phyloP scores from a whole-genome alignment of 2,888 invertebrate species.

The Agrochola circellaris region DNA sequence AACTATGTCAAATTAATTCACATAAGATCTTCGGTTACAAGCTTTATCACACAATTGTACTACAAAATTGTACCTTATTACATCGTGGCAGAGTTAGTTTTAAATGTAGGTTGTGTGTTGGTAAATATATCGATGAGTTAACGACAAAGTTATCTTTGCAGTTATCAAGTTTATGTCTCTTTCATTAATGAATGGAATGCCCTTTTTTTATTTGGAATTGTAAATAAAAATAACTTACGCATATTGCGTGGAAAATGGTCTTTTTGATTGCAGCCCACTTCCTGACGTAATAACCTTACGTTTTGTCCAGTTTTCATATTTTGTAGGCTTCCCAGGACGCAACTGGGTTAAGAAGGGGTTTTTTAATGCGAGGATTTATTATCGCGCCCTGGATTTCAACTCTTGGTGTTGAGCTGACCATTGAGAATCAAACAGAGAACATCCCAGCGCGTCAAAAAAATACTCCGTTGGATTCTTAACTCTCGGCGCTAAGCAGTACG shows the following conservation, averaged over 20 bases:
- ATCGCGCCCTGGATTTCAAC: no score
- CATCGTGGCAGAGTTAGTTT: neutral
- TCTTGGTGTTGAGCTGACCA: no score
- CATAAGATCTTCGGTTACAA: neutral
- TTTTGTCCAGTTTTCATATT: no score
- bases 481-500: no score
- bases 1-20: constrained; percentile 33
- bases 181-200: neutral
- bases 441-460: no score
- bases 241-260: neutral
- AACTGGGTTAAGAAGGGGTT: no score
- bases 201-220: no score
- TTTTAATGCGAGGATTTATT: no score
- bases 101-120: neutral
- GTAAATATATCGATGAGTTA: constrained; percentile 11
- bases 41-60: neutral
- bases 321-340: no score
- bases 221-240: neutral
- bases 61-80: neutral
- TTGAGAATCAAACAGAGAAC: no score
- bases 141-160: neutral
- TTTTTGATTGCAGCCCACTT: neutral
- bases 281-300: neutral
- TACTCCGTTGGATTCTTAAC: no score
- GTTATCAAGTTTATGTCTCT: neutral